phyloP scores from a whole-genome alignment of 2,888 invertebrate species.

The Dasypogon diadema region DNA sequence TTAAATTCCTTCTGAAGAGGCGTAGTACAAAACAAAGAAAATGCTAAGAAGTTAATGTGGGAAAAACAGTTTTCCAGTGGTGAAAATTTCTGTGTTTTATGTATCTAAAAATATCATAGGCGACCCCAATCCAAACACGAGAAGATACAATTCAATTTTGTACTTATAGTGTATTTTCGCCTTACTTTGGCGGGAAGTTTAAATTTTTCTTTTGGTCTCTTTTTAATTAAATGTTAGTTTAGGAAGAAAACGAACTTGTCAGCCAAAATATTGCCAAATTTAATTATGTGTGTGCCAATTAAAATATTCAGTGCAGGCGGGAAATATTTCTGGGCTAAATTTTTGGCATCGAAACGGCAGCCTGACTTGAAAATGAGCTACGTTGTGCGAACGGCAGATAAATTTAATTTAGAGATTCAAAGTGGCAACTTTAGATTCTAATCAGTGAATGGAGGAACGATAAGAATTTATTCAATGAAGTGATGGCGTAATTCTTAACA shows the following conservation, averaged over 20 bases:
- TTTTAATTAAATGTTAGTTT: neutral
- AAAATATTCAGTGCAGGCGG: conserved; percentile 53
- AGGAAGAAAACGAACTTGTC: conserved; percentile 5
- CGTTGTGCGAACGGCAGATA: neutral
- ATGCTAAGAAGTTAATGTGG: neutral
- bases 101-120: conserved; percentile 47
- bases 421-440: neutral
- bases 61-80: conserved; percentile 24
- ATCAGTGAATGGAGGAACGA: conserved; percentile 27
- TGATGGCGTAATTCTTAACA: neutral
- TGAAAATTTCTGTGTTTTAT: neutral
- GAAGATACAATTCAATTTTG: neutral
- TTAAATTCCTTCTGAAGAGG: neutral
- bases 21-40: neutral
- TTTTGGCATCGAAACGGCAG: conserved; percentile 26
- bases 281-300: conserved; percentile 48
- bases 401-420: conserved; percentile 29
- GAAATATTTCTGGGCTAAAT: conserved; percentile 35
- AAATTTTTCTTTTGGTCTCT: neutral
- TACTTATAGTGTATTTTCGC: conserved; percentile 19
- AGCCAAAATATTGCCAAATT: conserved; percentile 28
- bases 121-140: conserved; percentile 45
- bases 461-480: conserved; percentile 27
- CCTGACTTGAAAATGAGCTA: conserved; percentile 16
- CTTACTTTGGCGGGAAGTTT: neutral